Evolutionary conservation across 2,797 vertebrate genomes (phyloP), one percentile per base, ranked within the genome.

Genomic region (Rhinophrynus dorsalis): DNA sequence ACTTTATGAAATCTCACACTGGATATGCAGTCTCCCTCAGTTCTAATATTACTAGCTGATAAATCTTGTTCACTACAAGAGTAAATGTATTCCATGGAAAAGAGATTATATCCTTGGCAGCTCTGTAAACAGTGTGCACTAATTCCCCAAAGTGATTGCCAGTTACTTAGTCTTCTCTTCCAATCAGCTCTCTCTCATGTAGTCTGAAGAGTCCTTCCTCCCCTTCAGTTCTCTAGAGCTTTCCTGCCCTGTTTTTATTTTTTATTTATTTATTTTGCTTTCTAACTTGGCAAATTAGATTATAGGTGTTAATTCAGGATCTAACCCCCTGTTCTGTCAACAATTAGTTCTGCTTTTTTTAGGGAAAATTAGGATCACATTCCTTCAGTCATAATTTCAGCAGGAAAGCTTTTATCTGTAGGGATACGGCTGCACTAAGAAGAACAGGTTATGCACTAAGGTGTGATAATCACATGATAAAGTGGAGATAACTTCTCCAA

Each of bases 291-390:
- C 75, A 73, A 73, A 68, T 73, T 58, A 68, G 40, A 74, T 74
- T 67, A 68, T 76, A 76, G 75, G 75, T 76, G 71, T 73, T 73
- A 64, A 62, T 69, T 59, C 60, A 55, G 20, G 58, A 56, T 60
- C 21, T 54, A 55, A 42, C 62, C 62, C n/a, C 21, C 65, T 50
- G 55, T 15, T 40, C 54, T 40, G 26, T 38, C 23, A 59, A 37
- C 35, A 27, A 64, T 54, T 69, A 35, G 50, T 57, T 65, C 54
- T 37, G 11, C 24, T 35, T 33, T 56, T 44, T 60, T 15, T n/a
- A 15, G 33, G 55, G 42, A 42, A 47, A 40, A 12, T 57, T 23
- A 33, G 13, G 33, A 58, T 57, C 30, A 51, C 15, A n/a, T 59
- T 50, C 18, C 40, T 64, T 44, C 10, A 48, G 17, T 10, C 15